These are phyloP conservation scores for Drosophila longiperda DNA, from an alignment of 2,888 invertebrate genomes.

Conservation along the genomic window DNA sequence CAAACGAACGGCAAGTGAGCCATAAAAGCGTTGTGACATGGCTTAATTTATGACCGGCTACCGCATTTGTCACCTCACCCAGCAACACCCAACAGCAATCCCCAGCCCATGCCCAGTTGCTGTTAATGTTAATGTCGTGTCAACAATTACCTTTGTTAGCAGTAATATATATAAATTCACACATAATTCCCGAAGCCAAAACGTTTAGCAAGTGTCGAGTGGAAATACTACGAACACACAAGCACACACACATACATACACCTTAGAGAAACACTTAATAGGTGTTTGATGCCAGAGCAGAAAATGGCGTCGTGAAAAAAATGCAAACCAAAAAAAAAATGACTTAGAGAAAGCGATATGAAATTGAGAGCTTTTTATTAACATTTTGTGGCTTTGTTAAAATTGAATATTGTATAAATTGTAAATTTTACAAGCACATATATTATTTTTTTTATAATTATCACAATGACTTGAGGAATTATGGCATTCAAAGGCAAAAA, in stretches of 20 bases:
- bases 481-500: slow-evolving; percentile 11
- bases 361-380: background rate
- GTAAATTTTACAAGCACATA: slow-evolving; percentile 20
- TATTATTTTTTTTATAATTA: slow-evolving; percentile 10
- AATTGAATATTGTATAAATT: slow-evolving; percentile 37
- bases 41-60: slow-evolving; percentile 66
- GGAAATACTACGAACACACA: background rate
- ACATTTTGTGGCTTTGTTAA: background rate
- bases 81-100: background rate
- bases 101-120: background rate
- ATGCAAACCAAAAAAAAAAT: background rate
- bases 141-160: slow-evolving; percentile 72
- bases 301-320: slow-evolving; percentile 14
- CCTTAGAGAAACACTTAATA: background rate
- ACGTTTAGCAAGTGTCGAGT: slow-evolving; percentile 26
- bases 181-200: slow-evolving; percentile 50
- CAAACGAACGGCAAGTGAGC: slow-evolving; percentile 54
- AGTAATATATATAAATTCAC: slow-evolving; percentile 56
- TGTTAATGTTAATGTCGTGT: slow-evolving; percentile 59
- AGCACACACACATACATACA: background rate
- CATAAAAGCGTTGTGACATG: slow-evolving; percentile 65
- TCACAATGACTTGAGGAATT: slow-evolving; percentile 31
- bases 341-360: slow-evolving; percentile 3
- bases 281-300: background rate
- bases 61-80: background rate